Evolutionary conservation across 2,797 vertebrate genomes (phyloP).

Genomic region (Holocentrus rufus): DNA sequence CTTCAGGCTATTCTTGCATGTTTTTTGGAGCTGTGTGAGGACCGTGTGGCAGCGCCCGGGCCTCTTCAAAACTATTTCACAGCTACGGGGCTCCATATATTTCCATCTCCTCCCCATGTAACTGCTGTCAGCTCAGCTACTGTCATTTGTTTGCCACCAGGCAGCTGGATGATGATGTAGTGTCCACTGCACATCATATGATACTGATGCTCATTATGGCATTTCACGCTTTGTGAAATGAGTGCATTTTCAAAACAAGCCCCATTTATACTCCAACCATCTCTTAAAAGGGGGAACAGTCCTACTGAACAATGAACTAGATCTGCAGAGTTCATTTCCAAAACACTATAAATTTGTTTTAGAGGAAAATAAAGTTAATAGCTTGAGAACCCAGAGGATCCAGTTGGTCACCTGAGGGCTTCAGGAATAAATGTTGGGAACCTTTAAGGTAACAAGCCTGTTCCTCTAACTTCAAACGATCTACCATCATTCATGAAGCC

Average conservation of each 20-base stretch:
- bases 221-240: not conserved
- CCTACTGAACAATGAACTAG: not conserved
- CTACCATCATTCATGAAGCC: too few species aligned
- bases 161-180: constrained; percentile 5
- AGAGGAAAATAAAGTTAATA: too few species aligned
- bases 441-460: too few species aligned
- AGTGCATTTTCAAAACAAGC: too few species aligned
- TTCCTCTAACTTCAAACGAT: too few species aligned
- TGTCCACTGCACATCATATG: constrained; percentile 10
- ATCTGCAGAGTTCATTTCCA: not conserved
- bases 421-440: too few species aligned
- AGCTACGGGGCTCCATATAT: constrained; percentile 39
- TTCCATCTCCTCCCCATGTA: constrained; percentile 23
- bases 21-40: too few species aligned
- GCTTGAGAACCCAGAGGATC: too few species aligned
- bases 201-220: constrained; percentile 9
- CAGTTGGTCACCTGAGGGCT: too few species aligned
- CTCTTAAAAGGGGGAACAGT: not conserved
- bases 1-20: too few species aligned
- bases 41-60: not conserved
- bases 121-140: constrained; percentile 27
- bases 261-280: not conserved
- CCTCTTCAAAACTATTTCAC: constrained; percentile 38
- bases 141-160: constrained; percentile 14
- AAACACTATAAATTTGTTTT: too few species aligned